Base-by-base conservation (phyloP, 2,888 invertebrate genomes). In the Agrotis segetum region DNA sequence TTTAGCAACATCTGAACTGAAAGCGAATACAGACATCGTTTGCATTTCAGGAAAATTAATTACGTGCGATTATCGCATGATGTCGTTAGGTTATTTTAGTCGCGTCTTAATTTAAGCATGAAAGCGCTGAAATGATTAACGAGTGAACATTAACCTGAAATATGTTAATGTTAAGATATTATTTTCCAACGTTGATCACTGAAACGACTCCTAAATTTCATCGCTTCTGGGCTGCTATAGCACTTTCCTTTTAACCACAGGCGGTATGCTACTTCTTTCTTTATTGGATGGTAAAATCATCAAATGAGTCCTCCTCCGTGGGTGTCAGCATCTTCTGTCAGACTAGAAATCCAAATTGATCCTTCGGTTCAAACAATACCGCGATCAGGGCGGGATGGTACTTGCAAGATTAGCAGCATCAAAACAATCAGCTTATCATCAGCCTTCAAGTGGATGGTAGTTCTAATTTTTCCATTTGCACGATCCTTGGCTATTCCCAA, bases 1-100 rank as follows among this genome's bases (percentile, higher is more conserved):
- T 13, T 19, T 47, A 61, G n/a, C 5, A 58, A 29, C 5, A 62
- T 52, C 24, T 19, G 29, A 68, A 69, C 24, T 19, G 40, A 68
- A 69, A 64, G 47, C 16, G 40, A 63, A 59, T 59, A 3, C 11
- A 58, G 19, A 53, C 71, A 47, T 47, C 46, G 14, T 61, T 60
- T n/a, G 49, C 49, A 40, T 68, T 46, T 50, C 46, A 24, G 7
- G 50, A 24, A 58, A 60, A 75, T 75, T 61, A 53, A 76, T 81
- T 62, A 59, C 74, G 65, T 74, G 62, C 46, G 17, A 82, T 82
- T 59, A 78, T 74, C 64, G 76, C 72, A 70, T 72, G 72, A 58
- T 71, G 21, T 68, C 46, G 74, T 74, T 60, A 34, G 24, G 34
- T 29, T 64, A 77, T 71, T 77, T 77, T 53, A 68, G 81, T 69